Evolutionary conservation across 35 echinoderm and acorn worm species (phyloP).

Genomic region (Apostichopus japonicus): DNA sequence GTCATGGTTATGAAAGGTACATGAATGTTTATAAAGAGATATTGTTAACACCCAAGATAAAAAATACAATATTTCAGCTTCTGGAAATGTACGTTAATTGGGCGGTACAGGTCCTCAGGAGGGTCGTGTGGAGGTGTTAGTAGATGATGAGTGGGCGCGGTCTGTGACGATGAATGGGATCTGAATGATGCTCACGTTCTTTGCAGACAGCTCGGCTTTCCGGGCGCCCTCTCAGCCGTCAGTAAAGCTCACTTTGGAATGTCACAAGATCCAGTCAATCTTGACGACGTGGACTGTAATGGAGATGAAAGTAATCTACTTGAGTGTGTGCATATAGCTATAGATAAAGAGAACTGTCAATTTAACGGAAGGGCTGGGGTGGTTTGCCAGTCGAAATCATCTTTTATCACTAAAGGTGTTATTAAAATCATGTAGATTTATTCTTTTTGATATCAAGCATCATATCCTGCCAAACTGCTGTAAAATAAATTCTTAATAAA

Average conservation of each 20-base stretch:
- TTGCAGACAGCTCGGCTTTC: neutral
- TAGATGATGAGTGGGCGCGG: neutral
- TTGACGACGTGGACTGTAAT: slow-evolving; percentile 47
- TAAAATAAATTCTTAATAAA: no score
- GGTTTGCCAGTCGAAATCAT: neutral
- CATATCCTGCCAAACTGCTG: no score
- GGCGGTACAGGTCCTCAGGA: no score
- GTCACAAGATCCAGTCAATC: neutral
- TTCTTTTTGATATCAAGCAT: no score
- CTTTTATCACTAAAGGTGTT: no score
- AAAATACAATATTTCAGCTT: no score
- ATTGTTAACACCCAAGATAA: no score
- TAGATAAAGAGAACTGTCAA: slow-evolving; percentile 8
- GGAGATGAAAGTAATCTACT: slow-evolving; percentile 41
- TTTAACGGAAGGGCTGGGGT: slow-evolving; percentile 38
- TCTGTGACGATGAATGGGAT: neutral
- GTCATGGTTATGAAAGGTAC: no score
- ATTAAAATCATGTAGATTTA: no score
- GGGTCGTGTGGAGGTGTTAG: slow-evolving; percentile 1
- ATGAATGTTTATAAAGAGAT: no score
- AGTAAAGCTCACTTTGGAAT: neutral
- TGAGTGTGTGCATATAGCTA: slow-evolving; percentile 40
- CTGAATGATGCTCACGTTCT: neutral
- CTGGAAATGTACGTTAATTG: no score
- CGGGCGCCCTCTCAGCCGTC: neutral